Base-by-base conservation (phyloP, 2,797 vertebrate species). In the Cossypha caffra region DNA sequence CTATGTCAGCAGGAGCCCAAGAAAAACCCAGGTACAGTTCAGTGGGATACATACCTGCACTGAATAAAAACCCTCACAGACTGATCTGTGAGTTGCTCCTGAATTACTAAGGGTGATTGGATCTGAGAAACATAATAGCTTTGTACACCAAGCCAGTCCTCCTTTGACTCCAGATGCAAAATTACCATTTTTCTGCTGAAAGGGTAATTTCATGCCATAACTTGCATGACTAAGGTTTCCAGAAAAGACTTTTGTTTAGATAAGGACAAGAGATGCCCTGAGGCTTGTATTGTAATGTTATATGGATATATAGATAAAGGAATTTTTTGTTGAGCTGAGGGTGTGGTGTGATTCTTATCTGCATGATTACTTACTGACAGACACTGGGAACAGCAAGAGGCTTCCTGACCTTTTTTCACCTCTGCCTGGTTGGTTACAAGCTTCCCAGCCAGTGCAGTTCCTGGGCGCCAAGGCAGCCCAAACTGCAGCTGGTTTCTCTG, bases 201-300 rank as follows among this genome's bases (percentile, higher is more conserved):
- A 97, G 95, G 89, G 95, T 93, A 93, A 97, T 97, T 94, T 95
- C 95, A 96, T 96, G 94, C 97, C 92, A 94, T 96, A 95, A 93
- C 95, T 96, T 94, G 95, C 96, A 96, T 96, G 96, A 96, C 96
- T 96, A 93, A 96, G 95, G 93, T 94, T 96, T 97, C 92, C 96
- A 97, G 95, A 95, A 81, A 79, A 95, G 78, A 93, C 96, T 96
- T 97, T 96, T 97, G 96, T 98, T 97, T 96, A 95, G 95, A 97
- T 97, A 97, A 97, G 93, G 92, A 96, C 95, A 96, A 97, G 93
- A 96, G 84, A 95, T 96, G 92, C 97, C 97, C 95, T n/a, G 88
- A 95, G 96, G 97, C 97, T 95, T 86, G 79, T 95, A 96, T 96
- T 97, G 96, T 96, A 96, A 93, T 95, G 95, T 86, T 96, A 86